Conservation (phyloP, 2,888 invertebrate species). For the Cheilosia impressa region DNA sequence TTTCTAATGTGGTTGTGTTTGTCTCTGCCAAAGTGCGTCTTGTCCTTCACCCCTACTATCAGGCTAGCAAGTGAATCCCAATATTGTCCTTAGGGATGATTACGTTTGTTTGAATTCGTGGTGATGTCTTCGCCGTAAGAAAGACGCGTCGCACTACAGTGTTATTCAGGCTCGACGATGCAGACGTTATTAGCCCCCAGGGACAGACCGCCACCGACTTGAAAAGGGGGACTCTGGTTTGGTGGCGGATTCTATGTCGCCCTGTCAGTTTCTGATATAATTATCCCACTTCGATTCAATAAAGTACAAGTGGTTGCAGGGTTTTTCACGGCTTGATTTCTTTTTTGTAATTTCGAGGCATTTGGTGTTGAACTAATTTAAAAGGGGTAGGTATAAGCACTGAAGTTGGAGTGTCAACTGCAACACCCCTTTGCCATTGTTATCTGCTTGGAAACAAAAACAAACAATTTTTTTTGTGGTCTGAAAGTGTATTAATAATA, state of each 20-base stretch:
- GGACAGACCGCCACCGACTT: conserved; percentile 22
- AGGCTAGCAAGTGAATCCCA: conserved; percentile 50
- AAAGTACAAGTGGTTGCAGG: conserved; percentile 42
- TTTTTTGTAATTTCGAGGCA: conserved; percentile 1
- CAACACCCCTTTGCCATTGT: conserved; percentile 22
- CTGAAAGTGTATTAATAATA: conserved; percentile 47
- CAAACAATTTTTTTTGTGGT: conserved; percentile 11
- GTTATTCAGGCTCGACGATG: conserved; percentile 30
- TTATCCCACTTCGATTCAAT: conserved; percentile 64
- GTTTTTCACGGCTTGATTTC: conserved; percentile 28
- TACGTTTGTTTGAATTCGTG: conserved; percentile 64
- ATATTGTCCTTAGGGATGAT: conserved; percentile 65
- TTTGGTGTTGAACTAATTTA: conserved; percentile 40
- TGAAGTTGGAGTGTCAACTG: conserved; percentile 1
- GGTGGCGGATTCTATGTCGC: conserved; percentile 2
- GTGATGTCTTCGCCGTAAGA: conserved; percentile 45
- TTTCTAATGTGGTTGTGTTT: conserved; percentile 36
- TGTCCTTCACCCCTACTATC: conserved; percentile 22
- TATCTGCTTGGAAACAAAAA: conserved; percentile 19
- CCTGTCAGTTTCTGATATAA: conserved; percentile 36
- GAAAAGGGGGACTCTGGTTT: conserved; percentile 1
- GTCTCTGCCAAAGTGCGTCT: not conserved
- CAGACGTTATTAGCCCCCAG: conserved; percentile 56
- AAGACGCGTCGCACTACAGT: conserved; percentile 14
- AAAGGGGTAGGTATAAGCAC: not conserved